phyloP scores from a whole-genome alignment of 2,113 vertebrate genomes.

The Circaetus cinerascens region DNA sequence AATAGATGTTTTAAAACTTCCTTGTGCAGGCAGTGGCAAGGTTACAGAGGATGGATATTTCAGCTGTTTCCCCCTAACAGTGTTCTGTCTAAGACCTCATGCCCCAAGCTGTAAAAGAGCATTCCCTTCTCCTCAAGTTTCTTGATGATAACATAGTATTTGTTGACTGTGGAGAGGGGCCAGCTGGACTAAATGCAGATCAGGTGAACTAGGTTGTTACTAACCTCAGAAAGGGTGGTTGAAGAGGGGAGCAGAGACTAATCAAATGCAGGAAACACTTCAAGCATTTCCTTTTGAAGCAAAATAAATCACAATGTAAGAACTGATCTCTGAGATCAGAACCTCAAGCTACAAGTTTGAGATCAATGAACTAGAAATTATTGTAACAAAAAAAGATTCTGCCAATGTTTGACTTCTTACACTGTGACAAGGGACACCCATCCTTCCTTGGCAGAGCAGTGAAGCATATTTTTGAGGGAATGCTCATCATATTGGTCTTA shows the following conservation, averaged over 20 bases:
- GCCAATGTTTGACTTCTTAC: neutral
- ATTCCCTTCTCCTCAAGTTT: neutral
- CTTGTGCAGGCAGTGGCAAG: neutral
- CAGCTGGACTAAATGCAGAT: neutral
- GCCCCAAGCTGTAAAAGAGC: neutral
- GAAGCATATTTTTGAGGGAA: rapidly evolving
- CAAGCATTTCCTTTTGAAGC: neutral
- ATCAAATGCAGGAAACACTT: neutral
- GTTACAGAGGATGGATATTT: neutral
- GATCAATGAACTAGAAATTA: neutral
- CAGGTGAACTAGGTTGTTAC: neutral
- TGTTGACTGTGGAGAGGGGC: neutral
- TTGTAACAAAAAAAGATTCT: neutral
- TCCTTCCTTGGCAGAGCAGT: neutral
- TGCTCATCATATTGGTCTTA: neutral
- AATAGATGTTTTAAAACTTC: neutral
- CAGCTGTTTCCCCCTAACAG: neutral
- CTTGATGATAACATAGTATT: rapidly evolving
- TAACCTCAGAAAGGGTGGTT: neutral
- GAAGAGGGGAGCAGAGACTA: neutral
- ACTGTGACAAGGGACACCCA: neutral
- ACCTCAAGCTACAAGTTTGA: neutral
- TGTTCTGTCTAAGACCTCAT: neutral
- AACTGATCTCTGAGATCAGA: neutral
- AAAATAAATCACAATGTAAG: neutral